Evolutionary conservation across 2,797 vertebrate genomes (phyloP), one percentile per base, ranked within the genome.

Genomic region (Leptoclinus maculatus): DNA sequence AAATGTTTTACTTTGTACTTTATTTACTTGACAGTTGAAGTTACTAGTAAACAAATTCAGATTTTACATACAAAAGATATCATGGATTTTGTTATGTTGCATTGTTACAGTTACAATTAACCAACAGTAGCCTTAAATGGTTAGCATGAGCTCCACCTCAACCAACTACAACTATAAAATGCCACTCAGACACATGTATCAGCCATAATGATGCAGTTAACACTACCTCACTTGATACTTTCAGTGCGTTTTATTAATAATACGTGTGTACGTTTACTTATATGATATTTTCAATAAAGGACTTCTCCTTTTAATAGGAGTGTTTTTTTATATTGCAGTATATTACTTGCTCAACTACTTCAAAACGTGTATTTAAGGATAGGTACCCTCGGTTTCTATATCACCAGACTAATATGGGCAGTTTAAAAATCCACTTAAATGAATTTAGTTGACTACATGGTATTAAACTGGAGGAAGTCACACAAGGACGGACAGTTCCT

Each of bases 401-500:
- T 25, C 32, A 27, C 2, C 3, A 6, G 17, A 23, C 2, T 71
- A 13, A 69, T 53, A 56, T 49, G 13, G 13, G 10, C 69, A 36
- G 29, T 49, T 54, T 69, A 34, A 27, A 76, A 75, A 76, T 62
- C 29, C 43, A 67, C n/a, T 32, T 41, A 21, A 56, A 2, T 70
- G 4, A 70, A 38, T 62, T 16, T 59, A 56, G 16, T 2, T 45
- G 39, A 75, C 51, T 11, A 8, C 6, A 13, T 29, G 12, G 27
- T 3, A 19, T 66, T 34, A 43, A 53, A 60, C 51, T 63, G 12
- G 29, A 32, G 41, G 47, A 41, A 62, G 66, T 70, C 25, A 27
- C 12, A 3, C 7, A 38, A 11, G 25, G 49, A 62, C 32, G 25
- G 14, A 17, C 2, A 32, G 58, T 53, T 58, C 38, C 36, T 58